These are phyloP conservation scores for Phenacoccus solenopsis DNA, from an alignment of 1,140 invertebrate species.

Conservation along the genomic window DNA sequence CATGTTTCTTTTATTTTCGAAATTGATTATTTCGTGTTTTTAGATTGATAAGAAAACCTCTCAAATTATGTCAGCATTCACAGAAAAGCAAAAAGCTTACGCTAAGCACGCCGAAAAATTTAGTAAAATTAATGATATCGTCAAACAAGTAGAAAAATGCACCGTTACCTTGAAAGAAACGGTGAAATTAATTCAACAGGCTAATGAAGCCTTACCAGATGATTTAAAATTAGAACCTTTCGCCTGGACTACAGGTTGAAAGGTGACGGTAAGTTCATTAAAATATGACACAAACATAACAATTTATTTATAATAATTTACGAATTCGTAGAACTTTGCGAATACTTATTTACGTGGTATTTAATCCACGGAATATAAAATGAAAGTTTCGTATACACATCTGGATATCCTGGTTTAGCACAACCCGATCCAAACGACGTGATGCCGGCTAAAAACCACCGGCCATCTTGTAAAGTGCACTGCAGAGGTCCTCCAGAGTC, in stretches of 20 bases:
- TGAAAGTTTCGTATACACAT: slow-evolving; percentile 72
- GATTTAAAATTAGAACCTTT: slow-evolving; percentile 79
- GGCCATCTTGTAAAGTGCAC: slow-evolving; percentile 45
- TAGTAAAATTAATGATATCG: slow-evolving; percentile 60
- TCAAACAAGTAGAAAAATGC: slow-evolving; percentile 64
- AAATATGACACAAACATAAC: neutral
- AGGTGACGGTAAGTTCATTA: neutral
- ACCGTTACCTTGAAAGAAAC: slow-evolving; percentile 72
- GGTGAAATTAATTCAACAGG: slow-evolving; percentile 64
- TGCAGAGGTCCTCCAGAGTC: slow-evolving; percentile 38
- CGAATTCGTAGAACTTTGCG: neutral
- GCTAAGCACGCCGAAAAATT: slow-evolving; percentile 73
- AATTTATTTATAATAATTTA: neutral
- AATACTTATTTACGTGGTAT: slow-evolving; percentile 25
- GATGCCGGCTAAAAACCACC: slow-evolving; percentile 75
- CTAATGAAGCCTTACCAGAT: slow-evolving; percentile 71
- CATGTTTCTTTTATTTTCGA: neutral
- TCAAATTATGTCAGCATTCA: slow-evolving; percentile 50
- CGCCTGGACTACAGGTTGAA: slow-evolving; percentile 68
- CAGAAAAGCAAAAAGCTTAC: slow-evolving; percentile 70
- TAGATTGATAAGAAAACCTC: slow-evolving; percentile 60
- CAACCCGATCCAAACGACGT: slow-evolving; percentile 84
- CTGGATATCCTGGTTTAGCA: slow-evolving; percentile 66
- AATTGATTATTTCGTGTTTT: slow-evolving; percentile 22
- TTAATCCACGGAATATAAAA: slow-evolving; percentile 77